Base-by-base conservation (phyloP, 2,113 vertebrate genomes). In the Cinclus mexicanus region DNA sequence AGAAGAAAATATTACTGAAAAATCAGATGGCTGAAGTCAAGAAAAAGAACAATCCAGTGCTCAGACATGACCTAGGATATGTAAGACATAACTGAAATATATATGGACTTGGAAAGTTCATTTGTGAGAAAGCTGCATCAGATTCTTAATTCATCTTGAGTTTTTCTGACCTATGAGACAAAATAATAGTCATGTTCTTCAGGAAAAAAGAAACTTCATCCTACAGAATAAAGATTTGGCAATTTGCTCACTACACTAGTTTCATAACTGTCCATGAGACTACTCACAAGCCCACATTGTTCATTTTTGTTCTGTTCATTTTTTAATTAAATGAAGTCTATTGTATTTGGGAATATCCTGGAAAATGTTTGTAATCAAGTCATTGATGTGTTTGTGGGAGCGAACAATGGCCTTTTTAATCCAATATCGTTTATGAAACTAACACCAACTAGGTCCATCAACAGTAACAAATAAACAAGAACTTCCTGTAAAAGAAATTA, bases 301-400 rank as follows among this genome's bases (percentile, higher is more conserved):
- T 80, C 7, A 9, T 63, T 80, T 88, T 69, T 80, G 14, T 63
- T 59, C 28, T 55, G 67, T 77, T 77, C 4, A 29, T 70, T 70
- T 88, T 91, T 93, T 63, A 83, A 91, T 93, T 87, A 95, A 89
- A 93, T 79, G 5, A 84, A 67, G 60, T 75, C 89, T 60, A 78
- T 89, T 94, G 59, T 86, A 75, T 71, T 87, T 94, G 65, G 60
- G 80, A 81, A 91, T 82, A 80, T 79, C 67, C 77, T 44, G 63
- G 75, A 81, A 91, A 84, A 85, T 25, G 18, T 37, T 50, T 59
- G 29, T 64, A 84, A 82, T 91, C 61, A 86, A 83, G 81, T 71
- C 53, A 68, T 29, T 78, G 80, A 81, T 44, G 37, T 39, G 28
- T 86, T 70, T 79, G 59, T 77, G 55, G 50, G 11, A 68, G 44